Evolutionary conservation across 2,888 invertebrate species (phyloP).

Genomic region (Achlya flavicornis): DNA sequence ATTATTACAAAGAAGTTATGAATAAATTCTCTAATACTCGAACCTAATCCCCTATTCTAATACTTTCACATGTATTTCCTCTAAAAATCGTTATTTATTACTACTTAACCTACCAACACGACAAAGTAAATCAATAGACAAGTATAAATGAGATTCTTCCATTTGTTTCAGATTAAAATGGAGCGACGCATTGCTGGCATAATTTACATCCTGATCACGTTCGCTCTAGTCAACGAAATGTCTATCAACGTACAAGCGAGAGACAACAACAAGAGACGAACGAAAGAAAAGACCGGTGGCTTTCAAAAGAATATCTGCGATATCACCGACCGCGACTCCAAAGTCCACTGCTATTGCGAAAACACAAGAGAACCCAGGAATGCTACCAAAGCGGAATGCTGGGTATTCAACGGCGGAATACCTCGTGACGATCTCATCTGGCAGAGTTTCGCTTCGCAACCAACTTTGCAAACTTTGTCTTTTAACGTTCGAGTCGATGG

Average conservation of each 20-base stretch:
- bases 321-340: slow-evolving; percentile 80
- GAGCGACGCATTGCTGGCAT: slow-evolving; percentile 68
- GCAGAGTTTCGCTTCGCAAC: slow-evolving; percentile 89
- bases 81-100: too few species aligned
- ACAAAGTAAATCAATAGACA: not conserved
- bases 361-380: slow-evolving; percentile 78
- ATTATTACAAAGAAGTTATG: too few species aligned
- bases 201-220: slow-evolving; percentile 73
- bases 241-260: slow-evolving; percentile 75
- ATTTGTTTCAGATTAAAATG: slow-evolving; percentile 80
- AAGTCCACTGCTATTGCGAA: slow-evolving; percentile 88
- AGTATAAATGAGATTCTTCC: slow-evolving; percentile 41
- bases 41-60: too few species aligned
- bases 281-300: slow-evolving; percentile 78
- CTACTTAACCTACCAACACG: not conserved
- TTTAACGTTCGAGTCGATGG: slow-evolving; percentile 89
- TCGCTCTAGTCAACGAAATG: slow-evolving; percentile 77
- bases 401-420: slow-evolving; percentile 88
- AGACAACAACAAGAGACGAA: slow-evolving; percentile 72
- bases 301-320: slow-evolving; percentile 84
- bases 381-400: slow-evolving; percentile 90
- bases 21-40: too few species aligned
- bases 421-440: slow-evolving; percentile 88
- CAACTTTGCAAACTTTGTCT: slow-evolving; percentile 87
- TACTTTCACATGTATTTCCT: too few species aligned